phyloP scores from a whole-genome alignment of 2,797 vertebrate genomes.

The Enteromius fasciolatus region DNA sequence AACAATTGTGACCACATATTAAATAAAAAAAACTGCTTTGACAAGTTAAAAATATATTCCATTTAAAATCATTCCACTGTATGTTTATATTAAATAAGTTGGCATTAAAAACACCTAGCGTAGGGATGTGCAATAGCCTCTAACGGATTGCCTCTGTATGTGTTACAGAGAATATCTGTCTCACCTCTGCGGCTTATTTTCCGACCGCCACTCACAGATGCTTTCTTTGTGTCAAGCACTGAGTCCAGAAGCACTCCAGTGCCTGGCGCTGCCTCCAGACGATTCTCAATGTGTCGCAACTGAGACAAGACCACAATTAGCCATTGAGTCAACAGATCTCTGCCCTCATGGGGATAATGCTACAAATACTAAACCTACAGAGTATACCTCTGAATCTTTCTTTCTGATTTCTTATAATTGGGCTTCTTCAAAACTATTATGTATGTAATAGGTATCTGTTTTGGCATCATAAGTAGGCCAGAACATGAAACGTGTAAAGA shows the following conservation, averaged over 20 bases:
- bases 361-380: not conserved
- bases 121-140: not conserved
- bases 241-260: constrained; percentile 83
- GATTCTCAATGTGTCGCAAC: constrained; percentile 94
- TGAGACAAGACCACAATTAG: constrained; percentile 62
- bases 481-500: not conserved
- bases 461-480: not conserved
- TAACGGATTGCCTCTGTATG: not conserved
- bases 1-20: not conserved
- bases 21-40: not conserved
- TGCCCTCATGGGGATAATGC: not conserved
- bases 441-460: not conserved
- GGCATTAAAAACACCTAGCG: constrained; percentile 5
- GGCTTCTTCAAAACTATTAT: not conserved
- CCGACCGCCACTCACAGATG: constrained; percentile 71
- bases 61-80: not conserved
- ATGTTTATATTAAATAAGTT: not conserved
- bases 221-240: constrained; percentile 87
- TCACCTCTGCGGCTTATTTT: constrained; percentile 81
- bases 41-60: not conserved
- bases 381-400: not conserved
- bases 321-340: constrained; percentile 1
- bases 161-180: constrained; percentile 16
- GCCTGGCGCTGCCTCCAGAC: constrained; percentile 83
- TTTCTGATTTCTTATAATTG: not conserved